Percentiles rank a stretch among this genome's conserved stretches.
phyloP scores from a whole-genome alignment of 2,113 vertebrate genomes.

The Myiopsitta monachus region DNA sequence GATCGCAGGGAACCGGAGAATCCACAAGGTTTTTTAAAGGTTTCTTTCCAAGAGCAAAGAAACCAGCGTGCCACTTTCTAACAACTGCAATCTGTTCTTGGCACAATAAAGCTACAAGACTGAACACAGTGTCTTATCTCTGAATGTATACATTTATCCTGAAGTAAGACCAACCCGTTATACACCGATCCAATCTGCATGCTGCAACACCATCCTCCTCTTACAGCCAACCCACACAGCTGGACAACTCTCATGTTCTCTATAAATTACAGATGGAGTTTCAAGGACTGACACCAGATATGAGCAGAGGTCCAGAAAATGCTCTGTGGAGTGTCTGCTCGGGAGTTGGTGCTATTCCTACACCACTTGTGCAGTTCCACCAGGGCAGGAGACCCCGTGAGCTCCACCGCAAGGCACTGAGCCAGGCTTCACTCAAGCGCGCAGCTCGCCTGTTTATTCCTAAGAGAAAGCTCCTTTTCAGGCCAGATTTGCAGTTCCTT shows the following conservation, averaged over 20 bases:
- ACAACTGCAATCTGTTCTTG: not conserved
- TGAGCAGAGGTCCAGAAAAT: not conserved
- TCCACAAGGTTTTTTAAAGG: not conserved
- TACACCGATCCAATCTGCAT: not conserved
- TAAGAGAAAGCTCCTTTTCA: not conserved
- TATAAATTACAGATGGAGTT: not conserved
- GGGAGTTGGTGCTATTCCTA: not conserved
- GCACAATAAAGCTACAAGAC: not conserved
- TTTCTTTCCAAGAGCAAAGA: not conserved
- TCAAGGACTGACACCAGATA: not conserved
- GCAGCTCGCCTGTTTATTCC: not conserved
- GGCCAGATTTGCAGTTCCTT: not conserved
- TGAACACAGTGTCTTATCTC: not conserved
- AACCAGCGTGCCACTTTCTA: not conserved
- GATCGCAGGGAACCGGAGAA: not conserved
- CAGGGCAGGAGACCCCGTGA: not conserved
- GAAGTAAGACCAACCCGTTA: not conserved
- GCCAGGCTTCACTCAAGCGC: not conserved
- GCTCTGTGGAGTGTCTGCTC: not conserved
- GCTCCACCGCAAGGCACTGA: not conserved
- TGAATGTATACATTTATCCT: not conserved
- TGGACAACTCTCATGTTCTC: not conserved
- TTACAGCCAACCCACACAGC: not conserved
- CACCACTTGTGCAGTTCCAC: not conserved
- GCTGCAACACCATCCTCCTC: not conserved